Conservation (phyloP, 2,888 invertebrate species). For the Abrostola triplasia region DNA sequence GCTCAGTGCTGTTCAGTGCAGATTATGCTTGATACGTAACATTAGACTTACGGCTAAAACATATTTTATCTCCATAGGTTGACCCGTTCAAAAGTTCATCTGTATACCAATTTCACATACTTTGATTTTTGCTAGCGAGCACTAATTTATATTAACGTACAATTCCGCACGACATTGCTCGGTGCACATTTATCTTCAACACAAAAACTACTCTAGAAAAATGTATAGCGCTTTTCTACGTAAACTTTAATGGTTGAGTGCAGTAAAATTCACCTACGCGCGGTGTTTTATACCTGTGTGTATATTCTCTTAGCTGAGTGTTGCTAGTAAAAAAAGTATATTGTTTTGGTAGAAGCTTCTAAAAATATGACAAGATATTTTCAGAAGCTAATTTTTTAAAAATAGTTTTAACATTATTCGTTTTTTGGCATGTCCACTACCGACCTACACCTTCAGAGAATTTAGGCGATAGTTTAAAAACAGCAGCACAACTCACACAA, state of each 20-base stretch:
- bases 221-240: slow-evolving; percentile 54
- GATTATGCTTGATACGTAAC: too few relatives aligned
- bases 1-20: too few relatives aligned
- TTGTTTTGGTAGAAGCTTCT: slow-evolving; percentile 17
- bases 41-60: too few relatives aligned
- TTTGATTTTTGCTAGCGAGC: slow-evolving; percentile 38
- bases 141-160: slow-evolving; percentile 49
- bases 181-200: slow-evolving; percentile 54
- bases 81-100: background rate
- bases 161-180: slow-evolving; percentile 49
- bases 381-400: too few relatives aligned
- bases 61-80: too few relatives aligned
- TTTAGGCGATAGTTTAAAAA: too few relatives aligned
- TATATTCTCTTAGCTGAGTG: slow-evolving; percentile 15
- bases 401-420: too few relatives aligned
- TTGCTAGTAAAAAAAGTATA: slow-evolving; percentile 17
- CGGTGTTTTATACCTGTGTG: background rate
- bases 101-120: slow-evolving; percentile 11
- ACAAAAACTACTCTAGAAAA: slow-evolving; percentile 55
- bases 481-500: too few relatives aligned
- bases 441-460: too few relatives aligned
- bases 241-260: slow-evolving; percentile 45
- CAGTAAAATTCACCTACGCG: slow-evolving; percentile 25
- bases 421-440: too few relatives aligned
- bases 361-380: too few relatives aligned